Conservation (phyloP, 2,113 vertebrate genomes). For the Bubo blakistoni region DNA sequence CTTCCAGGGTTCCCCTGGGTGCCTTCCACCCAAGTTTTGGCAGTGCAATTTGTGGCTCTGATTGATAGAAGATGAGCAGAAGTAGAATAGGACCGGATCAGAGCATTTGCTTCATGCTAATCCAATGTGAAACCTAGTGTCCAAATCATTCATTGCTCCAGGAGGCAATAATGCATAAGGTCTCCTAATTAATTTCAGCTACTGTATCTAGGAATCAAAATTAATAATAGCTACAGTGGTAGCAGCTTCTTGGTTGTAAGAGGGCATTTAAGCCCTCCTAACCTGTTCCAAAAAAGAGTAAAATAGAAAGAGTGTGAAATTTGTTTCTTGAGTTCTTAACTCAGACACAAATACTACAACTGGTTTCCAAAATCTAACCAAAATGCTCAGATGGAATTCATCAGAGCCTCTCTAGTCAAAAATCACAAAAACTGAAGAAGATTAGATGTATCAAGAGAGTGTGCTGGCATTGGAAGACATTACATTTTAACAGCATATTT, state of each 20-base stretch:
- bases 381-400: neutral
- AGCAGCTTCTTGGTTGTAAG: neutral
- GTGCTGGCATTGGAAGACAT: neutral
- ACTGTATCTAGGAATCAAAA: neutral
- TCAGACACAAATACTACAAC: neutral
- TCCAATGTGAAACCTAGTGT: neutral
- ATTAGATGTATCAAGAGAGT: neutral
- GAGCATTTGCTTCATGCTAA: neutral
- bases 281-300: neutral
- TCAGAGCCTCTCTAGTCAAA: neutral
- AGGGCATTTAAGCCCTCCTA: neutral
- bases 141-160: neutral
- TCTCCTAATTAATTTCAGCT: neutral
- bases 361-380: neutral
- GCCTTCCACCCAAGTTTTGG: neutral
- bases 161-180: neutral
- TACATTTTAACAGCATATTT: neutral
- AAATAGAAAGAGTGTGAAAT: neutral
- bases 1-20: rapidly evolving
- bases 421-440: neutral
- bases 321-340: neutral
- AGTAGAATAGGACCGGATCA: neutral
- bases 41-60: neutral
- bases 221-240: neutral
- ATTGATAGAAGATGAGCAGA: neutral